Conservation (phyloP, 2,888 invertebrate species). For the Nephrotoma appendiculata region DNA sequence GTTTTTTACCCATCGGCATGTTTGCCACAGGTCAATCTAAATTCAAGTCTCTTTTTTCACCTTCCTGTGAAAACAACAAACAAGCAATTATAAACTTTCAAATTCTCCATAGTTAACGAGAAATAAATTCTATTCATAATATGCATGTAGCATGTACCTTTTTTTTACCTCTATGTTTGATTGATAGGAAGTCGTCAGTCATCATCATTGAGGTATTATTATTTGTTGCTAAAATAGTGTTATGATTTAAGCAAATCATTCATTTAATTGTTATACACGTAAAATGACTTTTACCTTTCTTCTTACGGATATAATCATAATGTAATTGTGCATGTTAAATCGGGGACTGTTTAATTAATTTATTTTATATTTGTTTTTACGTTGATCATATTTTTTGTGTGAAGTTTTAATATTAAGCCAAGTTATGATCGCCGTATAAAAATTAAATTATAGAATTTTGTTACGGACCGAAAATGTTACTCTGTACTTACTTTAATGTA, state of each 20-base stretch:
- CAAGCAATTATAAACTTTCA: neutral
- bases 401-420: no score
- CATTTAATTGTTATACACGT: neutral
- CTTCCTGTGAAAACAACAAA: neutral
- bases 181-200: neutral
- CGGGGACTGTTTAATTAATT: neutral
- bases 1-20: neutral
- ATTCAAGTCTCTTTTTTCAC: neutral
- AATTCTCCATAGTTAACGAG: neutral
- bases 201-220: neutral
- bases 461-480: no score
- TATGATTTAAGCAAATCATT: neutral
- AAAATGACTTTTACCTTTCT: neutral
- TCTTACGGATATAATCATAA: neutral
- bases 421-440: no score
- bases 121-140: neutral
- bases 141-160: neutral
- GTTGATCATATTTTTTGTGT: no score
- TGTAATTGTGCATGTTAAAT: neutral
- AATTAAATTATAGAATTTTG: no score
- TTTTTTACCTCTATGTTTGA: neutral
- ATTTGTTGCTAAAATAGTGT: neutral
- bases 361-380: neutral
- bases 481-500: neutral
- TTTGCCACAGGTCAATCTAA: neutral